Conservation (phyloP, 1,140 invertebrate species). For the Ips nitidus region DNA sequence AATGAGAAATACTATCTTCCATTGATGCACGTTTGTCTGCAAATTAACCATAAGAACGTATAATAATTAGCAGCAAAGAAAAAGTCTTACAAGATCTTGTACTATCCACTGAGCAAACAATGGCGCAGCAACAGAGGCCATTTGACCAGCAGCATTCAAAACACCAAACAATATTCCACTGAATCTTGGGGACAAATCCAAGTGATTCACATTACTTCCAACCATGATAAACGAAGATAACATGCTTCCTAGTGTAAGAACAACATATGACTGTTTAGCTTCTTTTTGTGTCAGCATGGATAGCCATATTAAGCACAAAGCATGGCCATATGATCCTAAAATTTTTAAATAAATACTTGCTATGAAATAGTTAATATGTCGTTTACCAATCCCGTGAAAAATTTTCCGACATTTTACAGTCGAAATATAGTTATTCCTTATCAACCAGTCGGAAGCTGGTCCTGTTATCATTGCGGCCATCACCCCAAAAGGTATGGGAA, state of each 20-base stretch:
- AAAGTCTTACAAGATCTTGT: slow-evolving; percentile 58
- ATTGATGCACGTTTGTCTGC: slow-evolving; percentile 9
- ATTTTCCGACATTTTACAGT: slow-evolving; percentile 62
- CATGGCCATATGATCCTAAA: slow-evolving; percentile 14
- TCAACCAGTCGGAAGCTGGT: slow-evolving; percentile 62
- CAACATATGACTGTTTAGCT: slow-evolving; percentile 8
- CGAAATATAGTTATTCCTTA: slow-evolving; percentile 57
- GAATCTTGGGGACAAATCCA: slow-evolving; percentile 34
- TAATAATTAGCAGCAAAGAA: background rate
- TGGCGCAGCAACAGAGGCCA: slow-evolving; percentile 71
- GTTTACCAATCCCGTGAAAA: slow-evolving; percentile 62
- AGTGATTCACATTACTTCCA: slow-evolving; percentile 24
- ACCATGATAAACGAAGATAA: background rate
- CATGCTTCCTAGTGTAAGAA: background rate
- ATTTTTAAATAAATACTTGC: background rate
- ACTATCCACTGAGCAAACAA: slow-evolving; percentile 65
- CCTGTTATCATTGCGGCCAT: slow-evolving; percentile 65
- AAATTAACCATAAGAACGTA: background rate
- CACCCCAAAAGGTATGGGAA: slow-evolving; percentile 77
- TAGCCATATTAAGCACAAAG: slow-evolving; percentile 4
- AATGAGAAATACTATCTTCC: slow-evolving; percentile 24
- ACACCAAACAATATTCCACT: slow-evolving; percentile 48
- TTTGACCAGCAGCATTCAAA: slow-evolving; percentile 67
- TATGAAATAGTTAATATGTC: slow-evolving; percentile 33
- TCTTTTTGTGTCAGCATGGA: background rate